Evolutionary conservation across 2,888 invertebrate species (phyloP).

Genomic region (Cremastinae sp.): DNA sequence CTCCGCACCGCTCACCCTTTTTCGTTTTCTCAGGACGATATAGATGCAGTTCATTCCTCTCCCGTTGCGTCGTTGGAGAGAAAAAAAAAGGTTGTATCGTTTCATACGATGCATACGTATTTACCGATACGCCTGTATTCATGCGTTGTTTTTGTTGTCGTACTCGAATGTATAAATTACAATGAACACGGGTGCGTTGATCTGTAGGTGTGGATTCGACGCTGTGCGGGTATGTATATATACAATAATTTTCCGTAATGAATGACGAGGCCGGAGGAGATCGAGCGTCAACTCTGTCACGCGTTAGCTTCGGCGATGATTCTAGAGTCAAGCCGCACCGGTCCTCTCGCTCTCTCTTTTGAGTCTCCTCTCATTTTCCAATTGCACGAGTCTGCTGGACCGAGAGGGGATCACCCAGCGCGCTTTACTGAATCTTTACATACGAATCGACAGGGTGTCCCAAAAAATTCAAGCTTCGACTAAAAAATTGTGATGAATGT

Average conservation of each 20-base stretch:
- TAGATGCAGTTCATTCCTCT: constrained; percentile 45
- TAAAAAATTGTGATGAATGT: too few relatives aligned
- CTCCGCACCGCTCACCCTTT: not conserved
- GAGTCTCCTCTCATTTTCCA: constrained; percentile 57
- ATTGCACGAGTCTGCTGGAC: constrained; percentile 54
- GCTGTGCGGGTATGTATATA: not conserved
- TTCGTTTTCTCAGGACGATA: constrained; percentile 13
- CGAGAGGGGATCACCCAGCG: constrained; percentile 32
- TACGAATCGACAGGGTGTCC: not conserved
- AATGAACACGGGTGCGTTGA: constrained; percentile 1
- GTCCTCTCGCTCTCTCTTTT: constrained; percentile 46
- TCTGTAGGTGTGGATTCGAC: not conserved
- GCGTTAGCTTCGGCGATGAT: constrained; percentile 38
- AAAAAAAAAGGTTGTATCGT: not conserved
- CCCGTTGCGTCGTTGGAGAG: not conserved
- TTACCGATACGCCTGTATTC: too few relatives aligned
- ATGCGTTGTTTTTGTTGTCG: constrained; percentile 9
- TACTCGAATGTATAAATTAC: too few relatives aligned
- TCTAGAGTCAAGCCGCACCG: constrained; percentile 23
- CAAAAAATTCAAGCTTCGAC: too few relatives aligned
- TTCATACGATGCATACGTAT: not conserved
- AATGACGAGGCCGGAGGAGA: constrained; percentile 43
- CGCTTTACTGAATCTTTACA: constrained; percentile 5
- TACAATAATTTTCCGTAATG: constrained; percentile 50
- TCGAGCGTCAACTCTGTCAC: constrained; percentile 32